Conservation (phyloP, 2,797 vertebrate species). For the Chromobotia macracanthus region DNA sequence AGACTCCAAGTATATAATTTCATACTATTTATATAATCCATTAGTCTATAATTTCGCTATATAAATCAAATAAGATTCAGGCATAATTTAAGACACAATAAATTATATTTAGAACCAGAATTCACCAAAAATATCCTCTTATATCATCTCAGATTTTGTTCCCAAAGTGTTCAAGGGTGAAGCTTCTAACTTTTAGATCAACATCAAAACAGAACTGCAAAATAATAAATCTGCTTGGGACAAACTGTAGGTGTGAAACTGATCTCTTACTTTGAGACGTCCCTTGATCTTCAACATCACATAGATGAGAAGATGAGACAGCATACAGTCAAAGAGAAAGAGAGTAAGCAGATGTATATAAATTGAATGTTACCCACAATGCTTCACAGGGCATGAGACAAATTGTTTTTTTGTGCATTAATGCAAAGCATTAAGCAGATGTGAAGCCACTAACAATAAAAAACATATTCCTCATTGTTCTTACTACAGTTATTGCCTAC, state of each 20-base stretch:
- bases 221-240: background rate
- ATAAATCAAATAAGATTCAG: background rate
- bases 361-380: background rate
- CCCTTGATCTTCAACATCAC: conserved; percentile 77
- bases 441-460: conserved; percentile 8
- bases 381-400: background rate
- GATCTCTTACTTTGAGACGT: conserved; percentile 78
- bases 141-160: background rate
- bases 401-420: background rate
- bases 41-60: background rate
- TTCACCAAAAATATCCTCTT: too few species aligned
- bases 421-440: background rate
- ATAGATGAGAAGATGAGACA: conserved; percentile 10
- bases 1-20: too few species aligned
- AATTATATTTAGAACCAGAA: background rate
- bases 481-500: background rate
- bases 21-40: too few species aligned
- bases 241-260: conserved; percentile 31
- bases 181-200: background rate
- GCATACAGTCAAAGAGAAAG: conserved; percentile 49
- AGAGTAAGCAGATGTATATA: conserved; percentile 40
- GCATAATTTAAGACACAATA: background rate
- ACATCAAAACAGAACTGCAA: too few species aligned
- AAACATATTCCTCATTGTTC: background rate
- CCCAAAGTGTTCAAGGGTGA: background rate